A percentile compares a stretch with the other conserved stretches of the same genome.
Evolutionary conservation across 1,140 invertebrate genomes (phyloP).

Genomic region (Paracyclopina nana): DNA sequence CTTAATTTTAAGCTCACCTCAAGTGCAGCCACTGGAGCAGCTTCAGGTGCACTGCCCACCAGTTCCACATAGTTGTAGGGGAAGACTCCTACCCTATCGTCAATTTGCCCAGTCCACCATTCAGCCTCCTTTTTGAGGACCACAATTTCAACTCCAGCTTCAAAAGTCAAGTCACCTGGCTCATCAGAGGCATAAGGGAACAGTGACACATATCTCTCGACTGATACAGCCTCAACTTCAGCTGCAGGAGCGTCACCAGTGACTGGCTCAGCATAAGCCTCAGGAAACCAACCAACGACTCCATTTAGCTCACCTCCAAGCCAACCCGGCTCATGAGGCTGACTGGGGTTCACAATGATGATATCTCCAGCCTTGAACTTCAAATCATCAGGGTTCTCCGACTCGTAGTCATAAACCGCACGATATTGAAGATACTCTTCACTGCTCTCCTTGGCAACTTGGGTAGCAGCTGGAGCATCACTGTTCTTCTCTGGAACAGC

Average conservation of each 20-base stretch:
- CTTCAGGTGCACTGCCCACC: conserved; percentile 14
- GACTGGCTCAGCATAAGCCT: conserved; percentile 45
- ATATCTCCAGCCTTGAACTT: conserved; percentile 82
- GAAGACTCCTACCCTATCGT: conserved; percentile 69
- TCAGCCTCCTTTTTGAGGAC: conserved; percentile 78
- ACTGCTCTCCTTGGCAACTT: conserved; percentile 20
- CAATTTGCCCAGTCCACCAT: conserved; percentile 92
- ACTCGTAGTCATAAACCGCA: conserved; percentile 80
- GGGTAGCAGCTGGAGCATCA: background rate
- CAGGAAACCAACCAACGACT: conserved; percentile 89
- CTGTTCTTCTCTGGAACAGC: conserved; percentile 1
- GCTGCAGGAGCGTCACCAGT: conserved; percentile 5
- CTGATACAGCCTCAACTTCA: background rate
- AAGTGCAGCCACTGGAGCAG: no score
- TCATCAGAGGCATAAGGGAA: conserved; percentile 43
- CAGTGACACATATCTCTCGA: conserved; percentile 4
- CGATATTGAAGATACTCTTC: conserved; percentile 42
- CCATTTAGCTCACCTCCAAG: conserved; percentile 70
- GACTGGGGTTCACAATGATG: conserved; percentile 50
- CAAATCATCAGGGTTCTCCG: conserved; percentile 78
- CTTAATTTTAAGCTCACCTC: no score
- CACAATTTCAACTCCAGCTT: conserved; percentile 67
- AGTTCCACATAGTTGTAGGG: conserved; percentile 72
- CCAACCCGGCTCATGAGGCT: conserved; percentile 91
- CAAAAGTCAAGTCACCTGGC: conserved; percentile 72